Conservation (phyloP, 2,797 vertebrate genomes). For the Sebastes hopkinsi region DNA sequence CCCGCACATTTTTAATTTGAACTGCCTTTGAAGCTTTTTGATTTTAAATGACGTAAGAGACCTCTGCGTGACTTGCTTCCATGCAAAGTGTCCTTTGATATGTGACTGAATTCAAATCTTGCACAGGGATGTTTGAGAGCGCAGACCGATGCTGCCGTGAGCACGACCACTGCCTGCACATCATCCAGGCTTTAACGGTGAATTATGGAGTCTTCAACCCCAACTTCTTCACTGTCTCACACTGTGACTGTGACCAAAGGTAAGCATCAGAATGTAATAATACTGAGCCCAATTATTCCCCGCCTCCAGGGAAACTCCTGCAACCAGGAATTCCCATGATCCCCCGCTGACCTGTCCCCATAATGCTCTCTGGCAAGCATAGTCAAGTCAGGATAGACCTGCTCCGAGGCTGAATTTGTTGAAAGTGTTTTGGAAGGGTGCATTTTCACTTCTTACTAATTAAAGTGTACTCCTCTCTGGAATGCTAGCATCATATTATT, state of each 20-base stretch:
- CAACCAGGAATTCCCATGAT: constrained; percentile 6
- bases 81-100: not conserved
- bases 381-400: constrained; percentile 4
- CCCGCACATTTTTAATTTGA: not conserved
- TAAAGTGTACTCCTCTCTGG: not conserved
- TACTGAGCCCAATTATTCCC: not conserved
- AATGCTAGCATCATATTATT: not conserved
- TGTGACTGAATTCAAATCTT: not conserved
- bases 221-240: constrained; percentile 87
- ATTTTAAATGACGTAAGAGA: not conserved
- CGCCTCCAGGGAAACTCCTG: constrained; percentile 12
- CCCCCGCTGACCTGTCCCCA: not conserved
- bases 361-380: not conserved
- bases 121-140: constrained; percentile 80
- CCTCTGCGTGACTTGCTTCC: not conserved
- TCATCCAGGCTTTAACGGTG: constrained; percentile 82
- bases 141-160: constrained; percentile 91
- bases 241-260: constrained; percentile 90
- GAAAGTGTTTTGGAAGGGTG: not conserved
- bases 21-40: not conserved
- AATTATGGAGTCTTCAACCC: constrained; percentile 88
- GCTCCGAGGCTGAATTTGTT: not conserved
- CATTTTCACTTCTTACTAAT: not conserved
- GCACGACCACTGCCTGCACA: constrained; percentile 87
- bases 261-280: constrained; percentile 44